phyloP scores from a whole-genome alignment of 2,888 invertebrate species.

The Osedax fenrisi region DNA sequence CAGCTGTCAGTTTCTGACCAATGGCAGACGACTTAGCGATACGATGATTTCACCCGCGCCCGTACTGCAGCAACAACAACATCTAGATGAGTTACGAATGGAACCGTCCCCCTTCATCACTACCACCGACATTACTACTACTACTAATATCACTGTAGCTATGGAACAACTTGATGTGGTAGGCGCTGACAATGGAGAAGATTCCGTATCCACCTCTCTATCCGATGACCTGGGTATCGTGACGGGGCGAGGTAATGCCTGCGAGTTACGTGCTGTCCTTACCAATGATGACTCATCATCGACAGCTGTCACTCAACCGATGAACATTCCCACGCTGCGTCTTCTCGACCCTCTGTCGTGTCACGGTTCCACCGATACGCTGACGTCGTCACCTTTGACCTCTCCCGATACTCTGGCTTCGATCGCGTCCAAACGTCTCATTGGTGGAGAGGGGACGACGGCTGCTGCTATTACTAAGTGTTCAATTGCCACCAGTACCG shows the following conservation, averaged over 20 bases:
- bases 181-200: not conserved
- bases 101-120: not conserved
- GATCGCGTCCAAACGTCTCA: not conserved
- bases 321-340: not conserved
- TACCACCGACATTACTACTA: not conserved
- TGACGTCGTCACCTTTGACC: too few species aligned
- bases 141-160: too few species aligned
- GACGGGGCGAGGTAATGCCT: not conserved
- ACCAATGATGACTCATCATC: too few species aligned
- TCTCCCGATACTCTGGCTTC: not conserved
- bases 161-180: not conserved
- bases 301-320: not conserved
- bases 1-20: too few species aligned
- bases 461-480: not conserved
- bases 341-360: not conserved
- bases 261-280: not conserved
- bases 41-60: not conserved
- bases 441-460: not conserved
- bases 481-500: conserved; percentile 43
- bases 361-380: not conserved
- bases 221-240: not conserved
- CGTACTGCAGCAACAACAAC: not conserved
- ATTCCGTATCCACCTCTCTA: not conserved
- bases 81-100: not conserved
- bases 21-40: not conserved